Base-by-base conservation (phyloP, 2,888 invertebrate species). In the Cantharis flavilabris region DNA sequence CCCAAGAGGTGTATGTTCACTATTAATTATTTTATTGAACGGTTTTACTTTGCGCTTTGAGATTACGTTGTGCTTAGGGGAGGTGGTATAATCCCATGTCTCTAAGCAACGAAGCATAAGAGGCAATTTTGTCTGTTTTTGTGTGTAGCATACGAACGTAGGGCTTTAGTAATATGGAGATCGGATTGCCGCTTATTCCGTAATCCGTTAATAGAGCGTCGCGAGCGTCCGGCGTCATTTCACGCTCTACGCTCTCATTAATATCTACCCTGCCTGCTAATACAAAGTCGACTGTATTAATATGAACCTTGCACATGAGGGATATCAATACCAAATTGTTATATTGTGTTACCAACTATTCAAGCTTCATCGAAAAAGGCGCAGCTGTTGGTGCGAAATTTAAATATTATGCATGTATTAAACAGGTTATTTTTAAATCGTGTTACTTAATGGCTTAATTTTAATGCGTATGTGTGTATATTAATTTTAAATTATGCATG, bases 11-110 rank as follows among this genome's bases (percentile, higher is more conserved):
- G 84, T 82, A 30, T 73, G 75, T 75, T 77, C 70, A 83, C 87
- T 87, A 87, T 87, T 87, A 87, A 87, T 87, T 87, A 87, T 87
- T 87, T 87, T 87, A 87, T 87, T 85, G 87, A 86, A 84, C 86
- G 86, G 83, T 83, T 84, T 84, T 83, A 82, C 79, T 80, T 73
- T 75, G 76, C 79, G 75, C 72, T 76, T 79, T 73, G 77, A 76
- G 78, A 76, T 74, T 78, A 73, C 70, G 71, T 72, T 70, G 71
- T 73, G 75, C 73, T 77, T 71, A 80, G 83, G 83, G 84, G 84
- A 86, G 85, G 85, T 84, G 86, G 83, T 81, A 83, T 85, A 86
- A 86, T 86, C 86, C 86, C 83, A 80, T 79, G 86, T 86, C 84
- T 83, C 84, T 82, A 83, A 84, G 86, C 86, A 83, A 85, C 85